These are phyloP conservation scores for Amiota communis DNA, from an alignment of 2,888 invertebrate genomes.

Conservation along the genomic window DNA sequence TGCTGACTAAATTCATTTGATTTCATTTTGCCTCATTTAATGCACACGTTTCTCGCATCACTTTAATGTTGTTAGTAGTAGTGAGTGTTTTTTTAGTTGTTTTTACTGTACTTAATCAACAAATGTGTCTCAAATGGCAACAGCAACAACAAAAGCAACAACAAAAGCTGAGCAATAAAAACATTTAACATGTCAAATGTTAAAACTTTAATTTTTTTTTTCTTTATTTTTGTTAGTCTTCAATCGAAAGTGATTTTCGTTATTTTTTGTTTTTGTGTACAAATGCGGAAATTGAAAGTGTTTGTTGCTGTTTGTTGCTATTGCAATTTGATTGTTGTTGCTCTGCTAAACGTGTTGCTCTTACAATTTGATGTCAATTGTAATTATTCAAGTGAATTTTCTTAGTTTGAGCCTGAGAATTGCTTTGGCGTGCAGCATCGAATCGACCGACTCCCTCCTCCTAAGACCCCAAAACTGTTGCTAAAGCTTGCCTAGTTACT, in stretches of 20 bases:
- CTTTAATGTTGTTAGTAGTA: too few species aligned
- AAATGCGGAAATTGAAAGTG: conserved; percentile 21
- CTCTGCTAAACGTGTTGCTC: conserved; percentile 40
- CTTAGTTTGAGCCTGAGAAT: conserved; percentile 20
- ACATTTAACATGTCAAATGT: conserved; percentile 29
- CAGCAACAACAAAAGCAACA: background rate
- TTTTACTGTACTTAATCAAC: conserved; percentile 6
- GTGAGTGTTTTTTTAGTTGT: background rate
- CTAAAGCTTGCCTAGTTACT: background rate
- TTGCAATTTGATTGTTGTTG: background rate
- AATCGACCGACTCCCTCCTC: background rate
- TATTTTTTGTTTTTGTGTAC: background rate
- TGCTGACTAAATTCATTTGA: conserved; percentile 3
- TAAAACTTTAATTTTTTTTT: conserved; percentile 3
- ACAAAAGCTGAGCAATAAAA: conserved; percentile 15
- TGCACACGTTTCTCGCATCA: background rate
- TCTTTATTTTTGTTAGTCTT: background rate
- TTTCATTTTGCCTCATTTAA: conserved; percentile 7
- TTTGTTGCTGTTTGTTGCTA: background rate
- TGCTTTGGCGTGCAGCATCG: conserved; percentile 17
- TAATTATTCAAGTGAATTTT: conserved; percentile 44
- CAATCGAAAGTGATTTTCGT: conserved; percentile 26
- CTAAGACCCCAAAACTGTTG: background rate
- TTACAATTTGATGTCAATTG: conserved; percentile 49
- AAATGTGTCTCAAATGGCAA: background rate